These are phyloP conservation scores for Microplitis deprimator DNA, from an alignment of 2,888 invertebrate species.

Conservation along the genomic window DNA sequence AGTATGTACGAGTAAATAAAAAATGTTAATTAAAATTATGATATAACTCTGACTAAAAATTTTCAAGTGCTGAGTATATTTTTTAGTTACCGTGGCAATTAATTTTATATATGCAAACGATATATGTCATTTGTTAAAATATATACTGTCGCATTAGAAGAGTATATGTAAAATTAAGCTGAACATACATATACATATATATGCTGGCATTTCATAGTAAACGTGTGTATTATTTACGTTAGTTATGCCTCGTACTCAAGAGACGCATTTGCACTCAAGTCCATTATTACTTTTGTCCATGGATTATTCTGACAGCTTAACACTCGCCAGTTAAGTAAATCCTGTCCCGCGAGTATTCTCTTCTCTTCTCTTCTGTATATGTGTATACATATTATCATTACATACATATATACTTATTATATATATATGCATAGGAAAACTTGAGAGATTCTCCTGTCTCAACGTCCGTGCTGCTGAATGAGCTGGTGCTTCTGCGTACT, in stretches of 20 bases:
- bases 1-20: background rate
- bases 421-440: background rate
- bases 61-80: slow-evolving; percentile 35
- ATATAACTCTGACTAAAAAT: slow-evolving; percentile 18
- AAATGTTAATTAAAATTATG: slow-evolving; percentile 1
- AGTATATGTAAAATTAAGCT: slow-evolving; percentile 26
- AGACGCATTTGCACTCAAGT: slow-evolving; percentile 60
- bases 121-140: slow-evolving; percentile 57
- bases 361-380: slow-evolving; percentile 25
- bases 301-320: slow-evolving; percentile 66
- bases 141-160: slow-evolving; percentile 48
- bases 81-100: slow-evolving; percentile 43
- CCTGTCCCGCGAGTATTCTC: slow-evolving; percentile 55
- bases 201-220: slow-evolving; percentile 42
- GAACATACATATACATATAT: slow-evolving; percentile 6
- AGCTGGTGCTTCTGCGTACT: slow-evolving; percentile 23
- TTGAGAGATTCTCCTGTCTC: slow-evolving; percentile 8
- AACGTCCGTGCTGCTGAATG: slow-evolving; percentile 20
- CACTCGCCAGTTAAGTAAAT: slow-evolving; percentile 66
- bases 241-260: slow-evolving; percentile 48
- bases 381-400: background rate
- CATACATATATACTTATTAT: background rate
- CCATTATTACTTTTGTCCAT: slow-evolving; percentile 62
- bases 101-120: slow-evolving; percentile 54
- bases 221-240: slow-evolving; percentile 59